These are phyloP conservation scores for Podarcis cretensis DNA, from an alignment of 2,113 vertebrate species.

Conservation along the genomic window DNA sequence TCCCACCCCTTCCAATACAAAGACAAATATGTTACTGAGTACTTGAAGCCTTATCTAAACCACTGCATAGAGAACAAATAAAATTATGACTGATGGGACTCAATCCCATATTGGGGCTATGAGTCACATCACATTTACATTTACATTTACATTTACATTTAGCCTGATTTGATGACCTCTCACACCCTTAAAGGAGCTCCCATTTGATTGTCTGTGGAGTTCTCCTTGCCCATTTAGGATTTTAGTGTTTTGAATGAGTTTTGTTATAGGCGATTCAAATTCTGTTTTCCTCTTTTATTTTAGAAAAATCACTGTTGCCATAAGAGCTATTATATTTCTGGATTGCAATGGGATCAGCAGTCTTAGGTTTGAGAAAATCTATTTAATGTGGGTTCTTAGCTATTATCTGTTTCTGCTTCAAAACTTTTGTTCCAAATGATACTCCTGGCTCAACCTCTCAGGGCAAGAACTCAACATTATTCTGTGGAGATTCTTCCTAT, in stretches of 20 bases:
- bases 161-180: neutral
- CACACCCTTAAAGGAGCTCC: neutral
- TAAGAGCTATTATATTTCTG: conserved; percentile 10
- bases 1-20: neutral
- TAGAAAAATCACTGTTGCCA: conserved; percentile 12
- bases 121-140: neutral
- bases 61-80: neutral
- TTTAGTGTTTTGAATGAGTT: neutral
- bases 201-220: neutral
- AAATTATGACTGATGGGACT: neutral
- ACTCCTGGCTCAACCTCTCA: neutral
- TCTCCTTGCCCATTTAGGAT: neutral
- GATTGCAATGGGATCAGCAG: conserved; percentile 22
- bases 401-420: conserved; percentile 13
- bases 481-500: conserved; percentile 2
- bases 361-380: conserved; percentile 17
- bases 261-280: neutral
- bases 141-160: neutral
- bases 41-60: neutral
- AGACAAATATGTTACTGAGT: neutral
- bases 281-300: conserved; percentile 15
- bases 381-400: neutral
- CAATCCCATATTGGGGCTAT: neutral
- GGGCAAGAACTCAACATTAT: neutral
- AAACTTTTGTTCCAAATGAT: neutral